Conservation (phyloP, 2,113 vertebrate species). For the Poeciliopsis occidentalis region DNA sequence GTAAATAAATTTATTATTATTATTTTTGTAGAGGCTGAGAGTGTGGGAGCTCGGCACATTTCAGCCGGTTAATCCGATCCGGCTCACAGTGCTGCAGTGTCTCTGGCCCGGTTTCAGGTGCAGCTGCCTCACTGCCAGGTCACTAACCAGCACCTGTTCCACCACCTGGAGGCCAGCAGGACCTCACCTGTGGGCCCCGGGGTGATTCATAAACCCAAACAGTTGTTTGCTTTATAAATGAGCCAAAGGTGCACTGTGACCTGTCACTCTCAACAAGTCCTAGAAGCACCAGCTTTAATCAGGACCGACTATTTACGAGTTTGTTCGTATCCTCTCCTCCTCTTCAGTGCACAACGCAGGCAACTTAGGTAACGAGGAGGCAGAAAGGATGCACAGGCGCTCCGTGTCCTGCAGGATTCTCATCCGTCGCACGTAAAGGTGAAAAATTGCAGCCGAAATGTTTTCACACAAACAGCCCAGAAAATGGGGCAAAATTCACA, state of each 20-base stretch:
- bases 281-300: slow-evolving; percentile 6
- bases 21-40: neutral
- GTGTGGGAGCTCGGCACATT: neutral
- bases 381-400: neutral
- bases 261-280: slow-evolving; percentile 28
- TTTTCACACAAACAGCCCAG: slow-evolving; percentile 23
- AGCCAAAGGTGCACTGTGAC: slow-evolving; percentile 44
- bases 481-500: slow-evolving; percentile 40
- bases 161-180: slow-evolving; percentile 52
- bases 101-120: slow-evolving; percentile 46
- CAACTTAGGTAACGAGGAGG: neutral
- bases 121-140: slow-evolving; percentile 50
- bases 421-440: slow-evolving; percentile 1
- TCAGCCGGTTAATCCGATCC: slow-evolving; percentile 6
- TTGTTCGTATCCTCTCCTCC: neutral
- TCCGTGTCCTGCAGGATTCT: neutral
- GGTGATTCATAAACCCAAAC: slow-evolving; percentile 44
- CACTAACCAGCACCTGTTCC: slow-evolving; percentile 57
- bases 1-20: too few relatives aligned
- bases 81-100: slow-evolving; percentile 9
- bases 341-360: slow-evolving; percentile 19
- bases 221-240: slow-evolving; percentile 38
- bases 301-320: neutral
- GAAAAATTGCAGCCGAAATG: slow-evolving; percentile 7
- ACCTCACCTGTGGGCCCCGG: slow-evolving; percentile 32